Evolutionary conservation across 2,113 vertebrate genomes (phyloP), one percentile per base, ranked within the genome.

Genomic region (Amazona guildingii): DNA sequence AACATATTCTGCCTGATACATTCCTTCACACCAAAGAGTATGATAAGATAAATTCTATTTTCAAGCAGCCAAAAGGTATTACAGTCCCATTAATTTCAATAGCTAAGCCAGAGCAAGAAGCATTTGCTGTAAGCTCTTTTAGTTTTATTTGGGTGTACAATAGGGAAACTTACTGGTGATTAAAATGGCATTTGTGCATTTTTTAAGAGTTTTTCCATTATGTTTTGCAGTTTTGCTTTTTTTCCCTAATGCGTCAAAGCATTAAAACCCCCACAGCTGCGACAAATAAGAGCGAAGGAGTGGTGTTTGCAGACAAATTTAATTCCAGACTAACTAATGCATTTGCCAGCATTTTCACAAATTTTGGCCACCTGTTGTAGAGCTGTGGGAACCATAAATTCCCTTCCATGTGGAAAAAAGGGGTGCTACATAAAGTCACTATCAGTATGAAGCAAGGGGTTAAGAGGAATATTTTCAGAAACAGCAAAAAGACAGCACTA

Each of bases 311-410:
- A 73, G 88, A 88, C 57, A 85, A n/a, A 88, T 95, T 94, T 82
- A 39, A 88, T 87, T 97, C 77, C 59, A 66, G 25, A 48, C 39
- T 92, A 25, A 79, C n/a, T 91, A 66, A 79, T 28, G 64, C 39
- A 90, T 96, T 95, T 83, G 77, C 82, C 64, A 87, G 84, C 48
- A 55, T 74, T 95, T 95, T 83, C 68, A 80, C 74, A 95, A 93
- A 97, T 27, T 92, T 83, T 46, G 18, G 35, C 70, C 69, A 86
- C 54, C 80, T 94, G 84, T 67, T 90, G 46, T 74, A 88, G 62
- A 80, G 43, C 62, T 62, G 29, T 48, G 64, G 64, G 43, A 88
- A 86, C 24, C 31, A 79, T n/a, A 55, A 75, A 70, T 54, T 88
- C 51, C 24, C 13, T 63, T 92, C 41, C 48, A 31, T 69, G 28